Evolutionary conservation across 1,140 invertebrate genomes (phyloP), one percentile per base, ranked within the genome.

Genomic region (Oppia nitens): DNA sequence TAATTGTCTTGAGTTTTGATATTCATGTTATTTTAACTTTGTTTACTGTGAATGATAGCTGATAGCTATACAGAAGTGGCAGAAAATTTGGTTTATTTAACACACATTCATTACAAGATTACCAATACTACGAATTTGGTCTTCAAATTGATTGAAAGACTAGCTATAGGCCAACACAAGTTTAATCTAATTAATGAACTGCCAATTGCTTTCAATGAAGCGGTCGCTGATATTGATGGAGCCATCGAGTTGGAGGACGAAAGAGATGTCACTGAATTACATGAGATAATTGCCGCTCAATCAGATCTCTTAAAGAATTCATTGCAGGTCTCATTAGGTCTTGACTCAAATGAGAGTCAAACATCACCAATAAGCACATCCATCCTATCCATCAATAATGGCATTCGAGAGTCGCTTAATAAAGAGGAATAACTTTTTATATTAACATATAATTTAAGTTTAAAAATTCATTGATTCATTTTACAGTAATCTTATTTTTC

Each of bases 201-300:
- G 20, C 48, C 48, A 20, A 50, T 50, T 50, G 48, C 48, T 50
- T 50, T 50, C 48, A 50, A 20, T 50, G 48, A 50, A 50, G 48
- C 48, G 9, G 20, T 50, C n/a, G n/a, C 48, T 20, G 48, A 50
- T 50, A 50, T 50, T 20, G 48, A 50, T 21, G 9, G 20, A 6
- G 6, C n/a, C 4, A 50, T 50, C n/a, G 48, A 50, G 11, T 20
- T 24, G n/a, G 48, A 50, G 11, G 48, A 50, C 4, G 48, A 50
- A 50, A 6, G 48, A 6, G 48, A 50, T 50, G 48, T 50, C n/a
- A 50, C 48, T 9, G 48, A 50, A 50, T 20, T 50, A 50, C 48
- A 50, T 20, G 48, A 50, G 9, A 50, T 50, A 24, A 50, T 50
- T 9, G 20, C 6, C 24, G 48, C 48, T 50, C n/a, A 20, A 11